Evolutionary conservation across 92 coral and sea anemone species (phyloP), one percentile per base, ranked within the genome.

Genomic region (Paramuricea clavata): DNA sequence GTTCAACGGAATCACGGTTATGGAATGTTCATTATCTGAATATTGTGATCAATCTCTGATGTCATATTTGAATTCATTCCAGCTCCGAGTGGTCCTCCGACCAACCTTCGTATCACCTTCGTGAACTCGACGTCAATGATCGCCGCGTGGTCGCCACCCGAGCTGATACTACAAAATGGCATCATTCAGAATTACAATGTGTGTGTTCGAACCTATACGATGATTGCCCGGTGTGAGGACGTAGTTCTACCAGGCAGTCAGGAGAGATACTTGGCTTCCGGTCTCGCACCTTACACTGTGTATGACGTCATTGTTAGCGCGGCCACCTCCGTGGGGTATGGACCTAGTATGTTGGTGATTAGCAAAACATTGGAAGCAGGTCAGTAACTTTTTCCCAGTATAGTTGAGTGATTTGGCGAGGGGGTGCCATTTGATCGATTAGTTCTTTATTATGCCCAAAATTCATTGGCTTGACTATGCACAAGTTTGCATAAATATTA

Each of bases 61-160:
- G n/a, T n/a, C n/a, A n/a, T n/a, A n/a, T n/a, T n/a, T n/a, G n/a
- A n/a, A n/a, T n/a, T 28, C 31, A 60, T n/a, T 60, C 54, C 6
- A 79, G 84, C 84, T 61, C 84, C 84, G 65, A 34, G 49, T 21
- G 84, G 84, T 5, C 84, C 84, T 6, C 84, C 84, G 49, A 56
- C 56, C 30, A 13, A 79, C 15, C 84, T 79, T 79, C 73, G 35
- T 36, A 73, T 79, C 2, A 79, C 12, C 59, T 61, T 79, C 84
- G 73, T 79, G 32, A 79, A 59, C 54, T 19, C 72, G 22, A 33
- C 84, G 64, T 32, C 84, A 22, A 3, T 61, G n/a, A 35, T 34
- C 49, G 49, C 47, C 31, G 56, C 33, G 32, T 79, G 84, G 84
- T 57, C 72, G 49, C 72, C 71, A 36, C 84, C 84, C 17, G 71